phyloP scores from a whole-genome alignment of 2,888 invertebrate genomes.

The Mystacides longicornis region DNA sequence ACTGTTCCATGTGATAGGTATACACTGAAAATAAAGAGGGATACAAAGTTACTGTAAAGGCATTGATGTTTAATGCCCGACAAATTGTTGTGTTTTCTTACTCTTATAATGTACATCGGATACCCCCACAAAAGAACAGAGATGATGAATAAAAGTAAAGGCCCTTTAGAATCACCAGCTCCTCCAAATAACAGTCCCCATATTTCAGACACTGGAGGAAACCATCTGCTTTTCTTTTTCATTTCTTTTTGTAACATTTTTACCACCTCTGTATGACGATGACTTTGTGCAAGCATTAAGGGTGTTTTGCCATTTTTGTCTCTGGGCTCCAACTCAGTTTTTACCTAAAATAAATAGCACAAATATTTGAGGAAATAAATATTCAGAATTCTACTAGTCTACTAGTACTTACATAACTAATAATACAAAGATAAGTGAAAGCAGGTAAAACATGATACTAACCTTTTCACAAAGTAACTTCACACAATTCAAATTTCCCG shows the following conservation, averaged over 20 bases:
- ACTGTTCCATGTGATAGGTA: slow-evolving; percentile 86
- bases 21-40: slow-evolving; percentile 51
- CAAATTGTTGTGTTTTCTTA: slow-evolving; percentile 34
- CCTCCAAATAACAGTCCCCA: slow-evolving; percentile 87
- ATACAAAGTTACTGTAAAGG: too few relatives aligned
- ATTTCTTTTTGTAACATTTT: slow-evolving; percentile 73
- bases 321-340: slow-evolving; percentile 75
- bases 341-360: slow-evolving; percentile 49
- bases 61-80: not conserved
- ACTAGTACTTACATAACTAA: too few relatives aligned
- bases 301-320: slow-evolving; percentile 93
- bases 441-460: too few relatives aligned
- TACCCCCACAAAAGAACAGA: slow-evolving; percentile 87
- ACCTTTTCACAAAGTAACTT: slow-evolving; percentile 83
- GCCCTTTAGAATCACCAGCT: slow-evolving; percentile 85
- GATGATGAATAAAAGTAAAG: slow-evolving; percentile 75
- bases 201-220: slow-evolving; percentile 79
- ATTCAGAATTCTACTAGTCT: not conserved
- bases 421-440: too few relatives aligned
- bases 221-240: slow-evolving; percentile 75
- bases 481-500: slow-evolving; percentile 81
- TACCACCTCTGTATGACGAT: slow-evolving; percentile 79
- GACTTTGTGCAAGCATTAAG: slow-evolving; percentile 79
- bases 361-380: not conserved
- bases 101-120: slow-evolving; percentile 85